A percentile compares a stretch with the other conserved stretches of the same genome.
Conservation (phyloP, 2,113 vertebrate genomes). For the Semicossyphus pulcher region DNA sequence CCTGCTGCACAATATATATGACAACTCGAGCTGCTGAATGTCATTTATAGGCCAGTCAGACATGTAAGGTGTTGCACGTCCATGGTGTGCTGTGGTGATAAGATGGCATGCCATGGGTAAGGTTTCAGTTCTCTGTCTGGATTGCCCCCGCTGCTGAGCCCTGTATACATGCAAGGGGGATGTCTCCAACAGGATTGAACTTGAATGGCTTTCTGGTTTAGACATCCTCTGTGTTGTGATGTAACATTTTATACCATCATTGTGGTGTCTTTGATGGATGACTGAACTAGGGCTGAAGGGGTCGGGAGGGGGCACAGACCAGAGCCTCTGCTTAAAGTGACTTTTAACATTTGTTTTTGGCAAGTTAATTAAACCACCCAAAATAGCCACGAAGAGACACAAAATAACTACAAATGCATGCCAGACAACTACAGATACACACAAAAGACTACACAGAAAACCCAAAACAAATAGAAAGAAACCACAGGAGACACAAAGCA, state of each 20-base stretch:
- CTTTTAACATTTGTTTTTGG: no score
- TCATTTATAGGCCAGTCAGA: background rate
- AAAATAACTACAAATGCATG: no score
- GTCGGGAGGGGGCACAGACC: no score
- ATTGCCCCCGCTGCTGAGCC: background rate
- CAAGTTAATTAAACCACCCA: no score
- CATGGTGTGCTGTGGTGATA: background rate
- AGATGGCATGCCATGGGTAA: conserved; percentile 1
- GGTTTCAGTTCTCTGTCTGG: conserved; percentile 29
- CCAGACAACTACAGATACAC: no score
- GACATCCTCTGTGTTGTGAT: conserved; percentile 22
- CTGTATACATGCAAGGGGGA: background rate
- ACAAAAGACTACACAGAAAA: no score
- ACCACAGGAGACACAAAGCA: background rate
- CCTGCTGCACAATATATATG: background rate
- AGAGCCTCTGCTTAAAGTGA: no score
- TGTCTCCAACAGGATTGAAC: background rate
- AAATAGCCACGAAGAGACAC: no score
- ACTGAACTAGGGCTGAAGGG: background rate
- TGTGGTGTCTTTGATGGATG: background rate
- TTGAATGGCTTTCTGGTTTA: background rate
- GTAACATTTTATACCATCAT: conserved; percentile 2
- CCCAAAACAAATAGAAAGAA: no score
- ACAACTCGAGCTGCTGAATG: background rate
- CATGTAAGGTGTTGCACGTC: background rate